Conservation (phyloP, 1,140 invertebrate species). For the Medauroidea extradentata region DNA sequence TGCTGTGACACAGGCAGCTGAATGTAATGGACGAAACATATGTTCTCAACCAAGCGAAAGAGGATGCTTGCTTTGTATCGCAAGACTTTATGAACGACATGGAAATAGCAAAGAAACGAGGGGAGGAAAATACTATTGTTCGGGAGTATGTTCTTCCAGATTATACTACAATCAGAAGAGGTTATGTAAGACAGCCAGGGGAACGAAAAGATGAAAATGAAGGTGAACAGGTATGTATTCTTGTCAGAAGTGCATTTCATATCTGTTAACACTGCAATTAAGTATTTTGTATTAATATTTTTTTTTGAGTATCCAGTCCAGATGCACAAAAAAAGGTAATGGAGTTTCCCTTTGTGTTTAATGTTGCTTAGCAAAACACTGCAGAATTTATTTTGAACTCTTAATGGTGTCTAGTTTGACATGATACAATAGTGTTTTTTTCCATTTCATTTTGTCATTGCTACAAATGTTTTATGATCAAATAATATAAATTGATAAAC, state of each 20-base stretch:
- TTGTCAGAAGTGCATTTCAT: not conserved
- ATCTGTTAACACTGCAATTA: no score
- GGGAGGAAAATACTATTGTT: constrained; percentile 58
- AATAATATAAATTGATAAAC: no score
- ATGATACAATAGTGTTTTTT: no score
- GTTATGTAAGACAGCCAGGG: constrained; percentile 62
- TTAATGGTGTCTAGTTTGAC: no score
- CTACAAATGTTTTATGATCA: no score
- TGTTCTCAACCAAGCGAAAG: constrained; percentile 98
- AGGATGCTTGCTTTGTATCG: constrained; percentile 94
- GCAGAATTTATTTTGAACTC: no score
- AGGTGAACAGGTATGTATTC: constrained; percentile 49
- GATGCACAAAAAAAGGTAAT: no score
- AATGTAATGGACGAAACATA: constrained; percentile 99
- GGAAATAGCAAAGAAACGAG: constrained; percentile 63
- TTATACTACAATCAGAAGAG: constrained; percentile 79
- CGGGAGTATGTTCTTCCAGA: constrained; percentile 95
- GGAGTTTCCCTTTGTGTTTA: no score
- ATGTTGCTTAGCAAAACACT: no score
- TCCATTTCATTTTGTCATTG: no score
- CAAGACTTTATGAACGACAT: constrained; percentile 83
- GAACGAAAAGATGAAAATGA: constrained; percentile 56
- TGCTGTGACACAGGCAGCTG: constrained; percentile 60
- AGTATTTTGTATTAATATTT: no score
- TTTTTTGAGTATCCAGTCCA: no score